Percentiles rank a stretch among this genome's conserved stretches.
Evolutionary conservation across 2,888 invertebrate species (phyloP).

Genomic region (Cetonia aurata): DNA sequence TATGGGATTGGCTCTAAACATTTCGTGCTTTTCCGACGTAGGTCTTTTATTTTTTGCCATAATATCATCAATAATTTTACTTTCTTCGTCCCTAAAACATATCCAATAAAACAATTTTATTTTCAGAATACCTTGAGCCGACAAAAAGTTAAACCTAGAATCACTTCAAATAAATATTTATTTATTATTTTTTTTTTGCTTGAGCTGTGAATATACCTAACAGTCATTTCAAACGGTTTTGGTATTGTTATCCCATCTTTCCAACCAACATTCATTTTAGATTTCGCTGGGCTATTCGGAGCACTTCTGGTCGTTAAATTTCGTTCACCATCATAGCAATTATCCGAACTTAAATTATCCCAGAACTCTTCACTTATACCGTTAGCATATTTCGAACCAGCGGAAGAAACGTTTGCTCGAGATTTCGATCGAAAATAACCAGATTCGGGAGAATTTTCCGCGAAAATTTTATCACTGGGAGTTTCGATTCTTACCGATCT

Average conservation of each 20-base stretch:
- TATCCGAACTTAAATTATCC: conserved; percentile 62
- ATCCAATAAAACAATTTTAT: conserved; percentile 43
- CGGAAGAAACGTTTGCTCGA: conserved; percentile 57
- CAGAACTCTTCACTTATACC: conserved; percentile 54
- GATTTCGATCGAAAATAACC: conserved; percentile 57
- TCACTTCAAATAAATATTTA: not conserved
- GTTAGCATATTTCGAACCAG: conserved; percentile 57
- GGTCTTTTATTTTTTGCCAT: conserved; percentile 61
- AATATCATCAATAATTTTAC: conserved; percentile 71
- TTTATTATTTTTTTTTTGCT: conserved; percentile 12
- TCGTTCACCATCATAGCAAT: conserved; percentile 53
- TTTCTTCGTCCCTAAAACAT: conserved; percentile 74
- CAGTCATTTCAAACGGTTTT: conserved; percentile 79
- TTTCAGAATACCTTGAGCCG: not conserved
- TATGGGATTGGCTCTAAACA: conserved; percentile 74
- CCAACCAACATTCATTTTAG: conserved; percentile 61
- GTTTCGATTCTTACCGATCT: conserved; percentile 66
- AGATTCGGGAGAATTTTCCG: conserved; percentile 55
- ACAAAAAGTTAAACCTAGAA: not conserved
- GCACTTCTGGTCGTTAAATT: conserved; percentile 67
- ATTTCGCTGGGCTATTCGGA: conserved; percentile 71
- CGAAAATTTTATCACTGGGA: conserved; percentile 57
- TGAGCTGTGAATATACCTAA: conserved; percentile 68
- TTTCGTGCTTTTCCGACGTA: conserved; percentile 66
- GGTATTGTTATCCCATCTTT: conserved; percentile 71